Percentiles rank a stretch among this genome's conserved stretches.
Evolutionary conservation across 2,113 vertebrate genomes (phyloP).

Genomic region (Aphyosemion australe): DNA sequence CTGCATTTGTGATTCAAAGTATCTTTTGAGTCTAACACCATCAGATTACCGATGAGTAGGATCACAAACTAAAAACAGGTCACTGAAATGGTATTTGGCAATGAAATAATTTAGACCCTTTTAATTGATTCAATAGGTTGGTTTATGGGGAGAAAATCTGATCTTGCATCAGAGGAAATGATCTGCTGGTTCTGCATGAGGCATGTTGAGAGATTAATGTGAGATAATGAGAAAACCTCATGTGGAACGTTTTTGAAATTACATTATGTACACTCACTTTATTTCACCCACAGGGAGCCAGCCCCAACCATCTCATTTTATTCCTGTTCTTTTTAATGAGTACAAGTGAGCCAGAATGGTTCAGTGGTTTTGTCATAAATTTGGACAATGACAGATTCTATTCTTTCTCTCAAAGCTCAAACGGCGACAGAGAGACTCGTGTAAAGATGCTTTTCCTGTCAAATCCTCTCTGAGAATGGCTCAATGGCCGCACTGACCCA

Average conservation of each 20-base stretch:
- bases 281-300: slow-evolving; percentile 43
- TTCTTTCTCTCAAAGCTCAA: slow-evolving; percentile 12
- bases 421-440: not conserved
- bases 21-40: no score
- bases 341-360: slow-evolving; percentile 6
- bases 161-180: slow-evolving; percentile 32
- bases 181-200: slow-evolving; percentile 20
- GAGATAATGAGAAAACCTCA: slow-evolving; percentile 73
- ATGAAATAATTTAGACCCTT: not conserved
- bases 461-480: slow-evolving; percentile 5
- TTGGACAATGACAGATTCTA: not conserved
- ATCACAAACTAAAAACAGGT: no score
- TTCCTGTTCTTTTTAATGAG: slow-evolving; percentile 62
- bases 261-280: slow-evolving; percentile 49
- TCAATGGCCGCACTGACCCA: slow-evolving; percentile 13
- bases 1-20: no score
- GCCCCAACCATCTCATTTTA: slow-evolving; percentile 55
- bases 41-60: no score
- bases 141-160: slow-evolving; percentile 19
- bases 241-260: slow-evolving; percentile 70
- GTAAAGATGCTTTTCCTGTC: slow-evolving; percentile 8
- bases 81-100: no score
- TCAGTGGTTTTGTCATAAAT: slow-evolving; percentile 17
- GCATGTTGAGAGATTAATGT: slow-evolving; percentile 57
- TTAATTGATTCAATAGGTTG: not conserved